Percentiles rank a stretch among this genome's conserved stretches.
Conservation (phyloP, 2,797 vertebrate genomes). For the Pampus argenteus region DNA sequence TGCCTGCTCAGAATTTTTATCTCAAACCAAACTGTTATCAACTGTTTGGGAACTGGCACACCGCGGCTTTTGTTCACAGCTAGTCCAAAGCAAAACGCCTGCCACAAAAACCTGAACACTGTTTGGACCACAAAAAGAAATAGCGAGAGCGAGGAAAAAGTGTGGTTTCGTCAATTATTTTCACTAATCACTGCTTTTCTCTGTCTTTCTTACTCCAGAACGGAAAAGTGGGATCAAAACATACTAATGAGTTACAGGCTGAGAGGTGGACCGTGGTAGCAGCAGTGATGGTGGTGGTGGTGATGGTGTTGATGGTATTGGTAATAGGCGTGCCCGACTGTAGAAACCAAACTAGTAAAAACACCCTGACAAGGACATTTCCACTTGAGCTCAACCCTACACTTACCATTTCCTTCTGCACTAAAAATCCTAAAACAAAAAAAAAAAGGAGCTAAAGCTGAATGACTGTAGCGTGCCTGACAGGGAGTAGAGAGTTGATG, state of each 20-base stretch:
- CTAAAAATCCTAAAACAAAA: conserved; percentile 13
- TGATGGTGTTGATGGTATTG: conserved; percentile 54
- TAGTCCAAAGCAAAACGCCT: conserved; percentile 27
- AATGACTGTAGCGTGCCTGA: conserved; percentile 20
- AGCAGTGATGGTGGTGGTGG: conserved; percentile 28
- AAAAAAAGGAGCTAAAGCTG: conserved; percentile 16
- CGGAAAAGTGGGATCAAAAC: conserved; percentile 41
- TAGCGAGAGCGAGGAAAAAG: conserved; percentile 36
- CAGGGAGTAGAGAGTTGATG: conserved; percentile 43
- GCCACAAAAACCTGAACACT: conserved; percentile 33
- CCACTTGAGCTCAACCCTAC: conserved; percentile 67
- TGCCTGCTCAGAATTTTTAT: conserved; percentile 31
- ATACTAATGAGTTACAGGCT: conserved; percentile 58
- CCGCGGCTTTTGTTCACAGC: conserved; percentile 49
- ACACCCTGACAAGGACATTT: conserved; percentile 67
- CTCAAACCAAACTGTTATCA: conserved; percentile 54
- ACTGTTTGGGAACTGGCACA: conserved; percentile 50
- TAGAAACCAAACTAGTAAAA: conserved; percentile 61
- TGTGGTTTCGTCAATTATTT: conserved; percentile 64
- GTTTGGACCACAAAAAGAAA: conserved; percentile 18
- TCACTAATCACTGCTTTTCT: conserved; percentile 24
- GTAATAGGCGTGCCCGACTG: conserved; percentile 54
- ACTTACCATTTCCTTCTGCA: conserved; percentile 62
- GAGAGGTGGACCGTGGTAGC: conserved; percentile 38
- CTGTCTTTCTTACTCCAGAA: conserved; percentile 14